A percentile compares a stretch with the other conserved stretches of the same genome.
Evolutionary conservation across 1,140 invertebrate genomes (phyloP).

Genomic region (Phymastichus coffea): DNA sequence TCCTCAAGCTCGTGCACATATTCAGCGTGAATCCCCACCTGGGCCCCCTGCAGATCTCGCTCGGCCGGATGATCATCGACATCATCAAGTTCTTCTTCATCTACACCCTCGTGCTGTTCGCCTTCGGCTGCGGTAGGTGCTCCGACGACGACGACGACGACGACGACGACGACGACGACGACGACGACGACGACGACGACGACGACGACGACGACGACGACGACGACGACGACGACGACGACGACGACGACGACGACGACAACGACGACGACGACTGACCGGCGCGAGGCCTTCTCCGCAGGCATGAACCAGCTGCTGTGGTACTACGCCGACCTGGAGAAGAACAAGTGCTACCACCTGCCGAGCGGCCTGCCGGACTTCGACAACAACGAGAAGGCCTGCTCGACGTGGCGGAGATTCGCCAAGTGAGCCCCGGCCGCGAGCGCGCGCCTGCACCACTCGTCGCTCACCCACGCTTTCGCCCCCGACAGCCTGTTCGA

Average conservation of each 20-base stretch:
- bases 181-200: too few species aligned
- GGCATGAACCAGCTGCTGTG: constrained; percentile 89
- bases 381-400: constrained; percentile 77
- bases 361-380: constrained; percentile 71
- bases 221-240: too few species aligned
- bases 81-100: constrained; percentile 94
- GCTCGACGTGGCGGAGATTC: constrained; percentile 82
- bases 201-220: too few species aligned
- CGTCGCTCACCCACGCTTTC: too few species aligned
- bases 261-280: too few species aligned
- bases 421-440: constrained; percentile 75
- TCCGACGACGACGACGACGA: too few species aligned
- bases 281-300: too few species aligned
- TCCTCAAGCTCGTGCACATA: constrained; percentile 91
- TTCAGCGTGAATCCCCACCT: constrained; percentile 94
- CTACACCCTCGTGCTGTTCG: constrained; percentile 84
- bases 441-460: too few species aligned
- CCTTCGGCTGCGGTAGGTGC: constrained; percentile 80
- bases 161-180: too few species aligned
- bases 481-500: constrained; percentile 90
- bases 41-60: constrained; percentile 84
- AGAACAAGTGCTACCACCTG: constrained; percentile 77
- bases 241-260: too few species aligned
- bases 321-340: constrained; percentile 92
- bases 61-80: constrained; percentile 90